Evolutionary conservation across 2,797 vertebrate species (phyloP).

Genomic region (Bufotes viridis): DNA sequence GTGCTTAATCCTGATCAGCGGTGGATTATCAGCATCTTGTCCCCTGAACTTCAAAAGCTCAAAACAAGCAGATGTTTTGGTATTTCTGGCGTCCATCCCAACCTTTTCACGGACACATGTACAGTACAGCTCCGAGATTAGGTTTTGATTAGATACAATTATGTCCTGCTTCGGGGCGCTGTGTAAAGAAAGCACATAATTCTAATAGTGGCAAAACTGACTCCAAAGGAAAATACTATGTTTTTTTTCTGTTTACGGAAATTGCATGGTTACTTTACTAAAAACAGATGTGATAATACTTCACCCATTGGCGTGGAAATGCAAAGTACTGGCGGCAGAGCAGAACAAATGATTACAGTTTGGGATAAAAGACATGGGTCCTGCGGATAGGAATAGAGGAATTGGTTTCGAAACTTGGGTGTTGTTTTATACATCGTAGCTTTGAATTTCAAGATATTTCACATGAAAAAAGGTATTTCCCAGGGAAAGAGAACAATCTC

Average conservation of each 20-base stretch:
- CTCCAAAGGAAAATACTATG: conserved; percentile 11
- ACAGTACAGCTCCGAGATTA: conserved; percentile 25
- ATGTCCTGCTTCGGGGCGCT: conserved; percentile 32
- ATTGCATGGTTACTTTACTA: conserved; percentile 40
- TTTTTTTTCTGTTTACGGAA: conserved; percentile 41
- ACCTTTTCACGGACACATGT: conserved; percentile 27
- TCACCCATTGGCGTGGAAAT: conserved; percentile 33
- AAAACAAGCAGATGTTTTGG: conserved; percentile 55
- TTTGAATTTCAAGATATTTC: neutral
- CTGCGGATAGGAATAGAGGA: neutral
- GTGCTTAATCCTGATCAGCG: conserved; percentile 52
- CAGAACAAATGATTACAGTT: conserved; percentile 19
- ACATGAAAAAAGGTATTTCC: too few relatives aligned
- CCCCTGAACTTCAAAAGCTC: conserved; percentile 41
- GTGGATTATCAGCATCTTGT: conserved; percentile 49
- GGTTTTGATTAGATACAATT: conserved; percentile 44
- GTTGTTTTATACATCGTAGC: neutral
- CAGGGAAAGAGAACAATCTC: too few relatives aligned
- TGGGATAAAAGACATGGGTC: neutral
- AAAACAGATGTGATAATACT: conserved; percentile 39
- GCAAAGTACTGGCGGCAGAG: conserved; percentile 9
- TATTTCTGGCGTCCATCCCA: conserved; percentile 31
- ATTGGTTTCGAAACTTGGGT: neutral
- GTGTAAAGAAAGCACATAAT: conserved; percentile 1
- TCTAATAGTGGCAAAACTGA: neutral